These are phyloP conservation scores for Drosophila villosipedis DNA, from an alignment of 2,888 invertebrate genomes.

Conservation along the genomic window DNA sequence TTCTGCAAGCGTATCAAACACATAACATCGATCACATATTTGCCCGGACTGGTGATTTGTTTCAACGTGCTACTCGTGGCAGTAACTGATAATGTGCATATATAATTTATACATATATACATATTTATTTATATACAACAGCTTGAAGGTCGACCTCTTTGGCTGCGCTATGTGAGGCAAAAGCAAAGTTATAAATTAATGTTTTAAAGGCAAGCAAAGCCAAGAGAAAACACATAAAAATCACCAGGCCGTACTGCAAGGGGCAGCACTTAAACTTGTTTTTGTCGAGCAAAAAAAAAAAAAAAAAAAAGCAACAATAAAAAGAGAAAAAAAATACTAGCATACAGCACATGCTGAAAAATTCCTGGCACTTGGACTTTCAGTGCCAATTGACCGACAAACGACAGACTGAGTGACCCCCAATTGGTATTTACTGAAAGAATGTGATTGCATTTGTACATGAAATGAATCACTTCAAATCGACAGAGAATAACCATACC, in stretches of 20 bases:
- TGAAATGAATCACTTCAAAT: conserved; percentile 24
- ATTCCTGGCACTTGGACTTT: conserved; percentile 49
- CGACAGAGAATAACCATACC: conserved; percentile 4
- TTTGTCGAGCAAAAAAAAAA: conserved; percentile 20
- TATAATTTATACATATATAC: not conserved
- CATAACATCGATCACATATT: not conserved
- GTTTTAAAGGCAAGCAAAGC: conserved; percentile 56
- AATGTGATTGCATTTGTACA: conserved; percentile 27
- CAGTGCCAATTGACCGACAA: conserved; percentile 42
- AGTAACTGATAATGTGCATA: conserved; percentile 4
- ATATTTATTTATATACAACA: not conserved
- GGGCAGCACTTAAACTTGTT: conserved; percentile 56
- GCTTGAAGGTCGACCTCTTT: conserved; percentile 69
- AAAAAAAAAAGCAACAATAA: not conserved
- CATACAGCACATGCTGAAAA: conserved; percentile 44
- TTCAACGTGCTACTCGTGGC: not conserved
- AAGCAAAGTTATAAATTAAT: conserved; percentile 63
- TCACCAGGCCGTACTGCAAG: conserved; percentile 30
- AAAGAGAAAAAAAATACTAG: not conserved
- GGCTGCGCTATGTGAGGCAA: conserved; percentile 39
- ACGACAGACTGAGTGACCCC: conserved; percentile 53
- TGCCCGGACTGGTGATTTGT: not conserved
- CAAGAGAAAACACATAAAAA: conserved; percentile 43
- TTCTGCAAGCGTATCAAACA: not conserved
- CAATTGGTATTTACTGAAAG: conserved; percentile 59